phyloP scores from a whole-genome alignment of 2,113 vertebrate species.

The Trogon surrucura region DNA sequence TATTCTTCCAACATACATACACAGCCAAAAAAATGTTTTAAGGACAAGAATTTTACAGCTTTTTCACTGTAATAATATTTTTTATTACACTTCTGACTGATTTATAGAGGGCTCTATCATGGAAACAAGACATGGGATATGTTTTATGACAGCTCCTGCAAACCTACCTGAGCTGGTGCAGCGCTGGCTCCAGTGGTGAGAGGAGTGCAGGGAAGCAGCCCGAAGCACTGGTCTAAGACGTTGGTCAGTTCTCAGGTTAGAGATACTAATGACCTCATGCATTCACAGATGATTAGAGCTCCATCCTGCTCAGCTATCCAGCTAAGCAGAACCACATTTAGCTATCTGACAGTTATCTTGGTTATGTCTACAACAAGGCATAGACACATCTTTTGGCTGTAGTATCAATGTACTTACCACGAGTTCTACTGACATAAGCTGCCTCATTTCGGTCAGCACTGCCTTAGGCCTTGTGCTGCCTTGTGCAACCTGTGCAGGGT shows the following conservation, averaged over 20 bases:
- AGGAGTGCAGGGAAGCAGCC: not conserved
- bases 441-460: not conserved
- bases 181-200: not conserved
- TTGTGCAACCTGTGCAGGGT: not conserved
- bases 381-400: not conserved
- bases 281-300: not conserved
- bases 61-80: not conserved
- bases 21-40: not conserved
- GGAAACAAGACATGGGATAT: not conserved
- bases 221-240: not conserved
- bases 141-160: not conserved
- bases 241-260: not conserved
- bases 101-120: not conserved
- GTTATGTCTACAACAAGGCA: not conserved
- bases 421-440: not conserved
- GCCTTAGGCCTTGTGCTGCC: not conserved
- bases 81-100: not conserved
- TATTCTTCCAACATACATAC: rapidly evolving
- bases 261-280: not conserved
- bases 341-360: not conserved
- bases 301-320: not conserved
- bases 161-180: not conserved
- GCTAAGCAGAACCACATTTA: not conserved
- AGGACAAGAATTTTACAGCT: not conserved
- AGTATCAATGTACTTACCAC: not conserved